Conservation (phyloP, 2,888 invertebrate genomes). For the Cheilosia variabilis region DNA sequence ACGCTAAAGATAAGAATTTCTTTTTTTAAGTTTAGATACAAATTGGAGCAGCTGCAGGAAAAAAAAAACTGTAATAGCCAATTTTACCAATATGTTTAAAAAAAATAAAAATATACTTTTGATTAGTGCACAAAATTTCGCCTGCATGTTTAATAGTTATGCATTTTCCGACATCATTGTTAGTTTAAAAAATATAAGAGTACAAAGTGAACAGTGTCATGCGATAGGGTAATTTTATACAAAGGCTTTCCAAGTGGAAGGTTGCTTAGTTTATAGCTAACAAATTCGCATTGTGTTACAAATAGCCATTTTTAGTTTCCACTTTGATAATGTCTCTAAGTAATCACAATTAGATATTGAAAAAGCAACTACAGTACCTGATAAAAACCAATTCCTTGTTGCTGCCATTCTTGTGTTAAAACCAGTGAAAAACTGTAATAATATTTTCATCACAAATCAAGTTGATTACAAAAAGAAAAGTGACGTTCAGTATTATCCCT, state of each 20-base stretch:
- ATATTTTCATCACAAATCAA: too few species aligned
- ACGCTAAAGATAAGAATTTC: conserved; percentile 6
- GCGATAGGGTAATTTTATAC: conserved; percentile 10
- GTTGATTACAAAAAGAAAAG: too few species aligned
- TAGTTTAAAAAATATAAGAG: conserved; percentile 12
- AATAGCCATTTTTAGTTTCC: too few species aligned
- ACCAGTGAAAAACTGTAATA: too few species aligned
- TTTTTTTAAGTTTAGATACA: not conserved
- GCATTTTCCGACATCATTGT: conserved; percentile 14
- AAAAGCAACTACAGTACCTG: too few species aligned
- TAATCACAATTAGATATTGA: too few species aligned
- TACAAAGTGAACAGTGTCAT: conserved; percentile 31
- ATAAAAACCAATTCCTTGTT: too few species aligned
- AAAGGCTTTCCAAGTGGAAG: not conserved
- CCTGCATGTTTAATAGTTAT: conserved; percentile 30
- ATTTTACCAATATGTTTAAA: conserved; percentile 35
- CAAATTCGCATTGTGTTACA: too few species aligned
- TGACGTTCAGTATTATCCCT: not conserved
- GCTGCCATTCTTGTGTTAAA: too few species aligned
- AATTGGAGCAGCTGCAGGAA: not conserved
- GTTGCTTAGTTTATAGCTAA: too few species aligned
- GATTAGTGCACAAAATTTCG: conserved; percentile 39
- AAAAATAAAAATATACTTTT: conserved; percentile 5
- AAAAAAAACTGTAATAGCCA: conserved; percentile 28
- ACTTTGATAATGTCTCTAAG: too few species aligned